These are phyloP conservation scores for Cybosia mesomella DNA, from an alignment of 2,888 invertebrate genomes.

Conservation along the genomic window DNA sequence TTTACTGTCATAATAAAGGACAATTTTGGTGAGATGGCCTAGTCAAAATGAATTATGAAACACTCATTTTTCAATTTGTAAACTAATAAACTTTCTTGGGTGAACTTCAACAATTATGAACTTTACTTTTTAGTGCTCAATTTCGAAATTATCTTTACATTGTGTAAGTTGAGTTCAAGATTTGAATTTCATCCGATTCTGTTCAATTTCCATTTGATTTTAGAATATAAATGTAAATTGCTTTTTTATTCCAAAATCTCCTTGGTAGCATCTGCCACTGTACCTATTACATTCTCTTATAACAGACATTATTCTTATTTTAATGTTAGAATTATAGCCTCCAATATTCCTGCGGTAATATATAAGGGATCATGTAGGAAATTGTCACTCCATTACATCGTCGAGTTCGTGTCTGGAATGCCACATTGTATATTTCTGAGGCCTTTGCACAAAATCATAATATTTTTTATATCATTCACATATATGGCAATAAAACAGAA, in stretches of 20 bases:
- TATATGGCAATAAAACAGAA: constrained; percentile 10
- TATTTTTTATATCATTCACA: constrained; percentile 7
- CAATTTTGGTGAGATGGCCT: background rate
- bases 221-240: background rate
- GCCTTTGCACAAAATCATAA: constrained; percentile 3
- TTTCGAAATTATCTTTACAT: background rate
- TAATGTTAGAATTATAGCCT: constrained; percentile 26
- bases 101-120: background rate
- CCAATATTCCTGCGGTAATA: constrained; percentile 18
- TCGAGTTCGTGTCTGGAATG: constrained; percentile 34
- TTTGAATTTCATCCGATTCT: background rate
- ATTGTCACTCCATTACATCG: constrained; percentile 35
- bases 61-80: background rate
- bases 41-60: background rate
- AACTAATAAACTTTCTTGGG: background rate
- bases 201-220: background rate
- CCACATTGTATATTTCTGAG: constrained; percentile 1
- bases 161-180: background rate
- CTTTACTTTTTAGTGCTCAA: background rate
- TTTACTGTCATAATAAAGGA: background rate
- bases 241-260: constrained; percentile 3
- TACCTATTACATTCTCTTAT: background rate
- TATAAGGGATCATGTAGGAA: constrained; percentile 35
- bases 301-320: constrained; percentile 15
- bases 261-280: background rate